Evolutionary conservation across 1,140 invertebrate species (phyloP).

Genomic region (Megathymus violae): DNA sequence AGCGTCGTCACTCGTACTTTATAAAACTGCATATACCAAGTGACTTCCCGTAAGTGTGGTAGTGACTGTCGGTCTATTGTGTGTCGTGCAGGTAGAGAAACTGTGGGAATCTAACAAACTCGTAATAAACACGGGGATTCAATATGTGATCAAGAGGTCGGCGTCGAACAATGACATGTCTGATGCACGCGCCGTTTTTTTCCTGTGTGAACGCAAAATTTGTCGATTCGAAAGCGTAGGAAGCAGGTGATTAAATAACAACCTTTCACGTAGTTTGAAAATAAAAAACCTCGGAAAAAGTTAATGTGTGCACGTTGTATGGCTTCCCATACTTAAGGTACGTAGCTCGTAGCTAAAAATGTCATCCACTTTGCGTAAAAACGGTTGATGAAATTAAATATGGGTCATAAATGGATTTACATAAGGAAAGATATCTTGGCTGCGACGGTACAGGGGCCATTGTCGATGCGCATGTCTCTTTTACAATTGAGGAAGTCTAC

Average conservation of each 20-base stretch:
- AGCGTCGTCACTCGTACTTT: too few species aligned
- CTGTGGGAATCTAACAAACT: slow-evolving; percentile 55
- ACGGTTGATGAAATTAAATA: too few species aligned
- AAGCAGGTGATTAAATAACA: slow-evolving; percentile 45
- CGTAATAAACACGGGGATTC: slow-evolving; percentile 34
- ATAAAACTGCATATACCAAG: too few species aligned
- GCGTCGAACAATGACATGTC: slow-evolving; percentile 31
- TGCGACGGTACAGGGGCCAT: too few species aligned
- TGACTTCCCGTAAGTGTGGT: too few species aligned
- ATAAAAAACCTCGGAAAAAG: too few species aligned
- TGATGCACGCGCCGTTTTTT: slow-evolving; percentile 46
- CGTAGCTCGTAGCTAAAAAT: too few species aligned
- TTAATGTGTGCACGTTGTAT: slow-evolving; percentile 2
- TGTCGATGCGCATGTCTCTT: too few species aligned
- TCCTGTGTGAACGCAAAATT: slow-evolving; percentile 34
- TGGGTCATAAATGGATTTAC: too few species aligned
- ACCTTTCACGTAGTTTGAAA: slow-evolving; percentile 13
- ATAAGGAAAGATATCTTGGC: too few species aligned
- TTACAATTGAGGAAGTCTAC: too few species aligned
- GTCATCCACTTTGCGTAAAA: too few species aligned
- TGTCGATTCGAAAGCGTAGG: slow-evolving; percentile 33
- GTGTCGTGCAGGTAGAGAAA: slow-evolving; percentile 55
- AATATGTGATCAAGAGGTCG: slow-evolving; percentile 40
- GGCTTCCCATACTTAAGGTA: slow-evolving; percentile 16
- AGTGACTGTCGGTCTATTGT: not conserved